These are phyloP conservation scores for Sebastes cheni DNA, from an alignment of 2,797 vertebrate genomes.

Conservation along the genomic window DNA sequence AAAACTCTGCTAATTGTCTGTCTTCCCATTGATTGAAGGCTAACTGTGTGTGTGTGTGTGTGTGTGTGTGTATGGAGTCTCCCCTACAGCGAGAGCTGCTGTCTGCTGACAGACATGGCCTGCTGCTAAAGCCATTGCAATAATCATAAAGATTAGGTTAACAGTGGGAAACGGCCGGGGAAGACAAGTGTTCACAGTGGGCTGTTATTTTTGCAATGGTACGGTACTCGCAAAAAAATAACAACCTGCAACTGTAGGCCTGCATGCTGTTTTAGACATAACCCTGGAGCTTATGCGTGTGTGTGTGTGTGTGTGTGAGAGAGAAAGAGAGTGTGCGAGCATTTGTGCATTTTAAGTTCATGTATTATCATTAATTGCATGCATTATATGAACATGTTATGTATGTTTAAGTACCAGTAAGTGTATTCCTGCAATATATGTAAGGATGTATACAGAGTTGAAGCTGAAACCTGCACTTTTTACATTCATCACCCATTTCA, in stretches of 20 bases:
- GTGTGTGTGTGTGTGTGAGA: neutral
- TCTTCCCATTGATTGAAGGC: conserved; percentile 68
- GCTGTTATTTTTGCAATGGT: conserved; percentile 75
- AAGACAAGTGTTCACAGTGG: conserved; percentile 82
- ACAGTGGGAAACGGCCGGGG: conserved; percentile 72
- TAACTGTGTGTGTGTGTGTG: conserved; percentile 25
- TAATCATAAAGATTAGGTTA: conserved; percentile 83
- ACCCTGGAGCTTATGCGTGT: neutral
- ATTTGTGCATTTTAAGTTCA: neutral
- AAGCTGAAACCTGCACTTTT: neutral
- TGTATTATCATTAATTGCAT: neutral
- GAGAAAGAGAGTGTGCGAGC: neutral
- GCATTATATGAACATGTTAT: neutral
- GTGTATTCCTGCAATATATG: neutral
- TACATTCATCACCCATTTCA: neutral
- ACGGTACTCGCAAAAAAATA: conserved; percentile 63
- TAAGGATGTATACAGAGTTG: neutral
- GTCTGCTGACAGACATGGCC: conserved; percentile 75
- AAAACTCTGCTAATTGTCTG: conserved; percentile 66
- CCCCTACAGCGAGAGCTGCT: conserved; percentile 72
- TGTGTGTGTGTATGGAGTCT: conserved; percentile 42
- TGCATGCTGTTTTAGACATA: conserved; percentile 42
- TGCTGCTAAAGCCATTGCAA: conserved; percentile 81
- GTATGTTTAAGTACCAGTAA: neutral
- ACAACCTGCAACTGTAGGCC: conserved; percentile 59